Evolutionary conservation across 1,140 invertebrate species (phyloP).

Genomic region (Macrocentrus cingulum): DNA sequence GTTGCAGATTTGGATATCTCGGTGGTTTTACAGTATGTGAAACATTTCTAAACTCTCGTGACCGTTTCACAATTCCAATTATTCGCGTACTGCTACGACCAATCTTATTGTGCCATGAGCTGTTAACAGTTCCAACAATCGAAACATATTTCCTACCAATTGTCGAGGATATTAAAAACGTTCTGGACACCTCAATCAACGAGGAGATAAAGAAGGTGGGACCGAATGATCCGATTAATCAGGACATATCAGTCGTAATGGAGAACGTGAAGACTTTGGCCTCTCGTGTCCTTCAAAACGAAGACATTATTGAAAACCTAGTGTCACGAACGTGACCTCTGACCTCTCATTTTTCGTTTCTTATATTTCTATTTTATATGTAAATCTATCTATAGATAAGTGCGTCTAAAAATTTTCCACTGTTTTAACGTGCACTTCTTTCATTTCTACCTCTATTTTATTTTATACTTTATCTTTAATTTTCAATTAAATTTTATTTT

Average conservation of each 20-base stretch:
- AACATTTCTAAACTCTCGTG: slow-evolving; percentile 77
- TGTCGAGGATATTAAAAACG: slow-evolving; percentile 85
- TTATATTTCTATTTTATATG: no score
- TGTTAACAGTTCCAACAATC: slow-evolving; percentile 86
- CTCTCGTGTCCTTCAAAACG: slow-evolving; percentile 74
- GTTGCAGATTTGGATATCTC: slow-evolving; percentile 77
- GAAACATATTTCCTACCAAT: slow-evolving; percentile 92
- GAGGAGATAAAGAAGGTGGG: slow-evolving; percentile 96
- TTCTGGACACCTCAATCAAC: slow-evolving; percentile 93
- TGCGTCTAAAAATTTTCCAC: no score
- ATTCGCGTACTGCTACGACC: slow-evolving; percentile 85
- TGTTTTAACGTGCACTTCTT: no score
- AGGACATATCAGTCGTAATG: slow-evolving; percentile 87
- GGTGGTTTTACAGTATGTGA: slow-evolving; percentile 87
- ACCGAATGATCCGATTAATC: slow-evolving; percentile 92
- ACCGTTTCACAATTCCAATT: slow-evolving; percentile 76
- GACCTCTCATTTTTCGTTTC: no score
- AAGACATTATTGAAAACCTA: slow-evolving; percentile 84
- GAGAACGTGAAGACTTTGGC: slow-evolving; percentile 87
- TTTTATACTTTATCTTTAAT: no score
- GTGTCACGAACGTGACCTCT: no score
- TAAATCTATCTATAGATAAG: no score
- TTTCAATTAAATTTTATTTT: no score
- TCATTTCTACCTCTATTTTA: no score
- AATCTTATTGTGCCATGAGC: slow-evolving; percentile 90